phyloP scores from a whole-genome alignment of 2,888 invertebrate species.

The Sesia apiformis region DNA sequence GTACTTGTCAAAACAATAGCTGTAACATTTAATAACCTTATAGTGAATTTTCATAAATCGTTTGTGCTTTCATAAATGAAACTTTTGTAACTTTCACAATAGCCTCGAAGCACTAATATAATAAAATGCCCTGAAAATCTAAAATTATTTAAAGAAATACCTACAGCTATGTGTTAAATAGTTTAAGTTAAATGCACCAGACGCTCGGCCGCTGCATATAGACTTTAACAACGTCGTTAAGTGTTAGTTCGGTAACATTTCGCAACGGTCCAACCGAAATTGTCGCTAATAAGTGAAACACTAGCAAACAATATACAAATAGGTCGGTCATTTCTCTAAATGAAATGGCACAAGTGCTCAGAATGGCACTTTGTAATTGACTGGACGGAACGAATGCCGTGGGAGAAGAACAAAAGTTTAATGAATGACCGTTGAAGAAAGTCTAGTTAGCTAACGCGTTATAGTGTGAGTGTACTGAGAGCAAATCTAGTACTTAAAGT shows the following conservation, averaged over 20 bases:
- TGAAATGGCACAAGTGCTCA: constrained; percentile 12
- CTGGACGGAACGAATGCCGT: constrained; percentile 13
- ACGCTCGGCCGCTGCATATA: neutral
- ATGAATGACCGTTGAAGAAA: constrained; percentile 14
- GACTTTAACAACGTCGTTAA: neutral
- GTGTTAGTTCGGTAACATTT: neutral
- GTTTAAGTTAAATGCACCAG: neutral
- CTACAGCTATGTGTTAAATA: no score
- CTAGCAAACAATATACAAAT: constrained; percentile 13
- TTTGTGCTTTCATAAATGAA: no score
- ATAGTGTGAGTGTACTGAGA: constrained; percentile 15
- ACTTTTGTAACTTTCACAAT: no score
- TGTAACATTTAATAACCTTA: no score
- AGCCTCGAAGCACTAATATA: no score
- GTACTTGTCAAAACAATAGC: no score
- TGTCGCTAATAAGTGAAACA: constrained; percentile 1
- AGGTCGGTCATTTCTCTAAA: constrained; percentile 16
- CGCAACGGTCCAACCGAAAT: constrained; percentile 7
- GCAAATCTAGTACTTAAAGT: constrained; percentile 45
- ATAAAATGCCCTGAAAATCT: no score
- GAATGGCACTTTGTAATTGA: constrained; percentile 18
- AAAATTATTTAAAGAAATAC: no score
- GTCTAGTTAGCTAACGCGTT: constrained; percentile 12
- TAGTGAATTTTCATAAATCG: no score
- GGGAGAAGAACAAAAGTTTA: constrained; percentile 9